These are phyloP conservation scores for Gopherus flavomarginatus DNA, from an alignment of 2,113 vertebrate genomes.

Conservation along the genomic window DNA sequence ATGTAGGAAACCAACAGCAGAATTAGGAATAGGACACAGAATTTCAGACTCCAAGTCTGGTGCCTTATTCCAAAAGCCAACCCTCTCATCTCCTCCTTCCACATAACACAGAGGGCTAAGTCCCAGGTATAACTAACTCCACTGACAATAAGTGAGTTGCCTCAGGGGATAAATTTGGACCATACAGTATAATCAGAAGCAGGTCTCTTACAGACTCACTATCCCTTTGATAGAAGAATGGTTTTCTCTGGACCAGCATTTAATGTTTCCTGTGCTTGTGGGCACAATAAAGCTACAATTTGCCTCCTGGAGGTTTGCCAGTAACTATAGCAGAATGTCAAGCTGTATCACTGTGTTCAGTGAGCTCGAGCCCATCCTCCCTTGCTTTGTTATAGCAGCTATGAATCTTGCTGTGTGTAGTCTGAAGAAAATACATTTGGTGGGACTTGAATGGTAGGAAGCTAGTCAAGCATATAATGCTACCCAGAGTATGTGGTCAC, in stretches of 20 bases:
- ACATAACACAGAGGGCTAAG: neutral
- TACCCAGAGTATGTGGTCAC: neutral
- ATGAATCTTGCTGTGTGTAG: neutral
- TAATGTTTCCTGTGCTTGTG: neutral
- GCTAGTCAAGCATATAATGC: neutral
- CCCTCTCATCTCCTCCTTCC: neutral
- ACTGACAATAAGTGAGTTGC: neutral
- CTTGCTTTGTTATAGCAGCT: neutral
- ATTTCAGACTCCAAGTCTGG: neutral
- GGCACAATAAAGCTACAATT: neutral
- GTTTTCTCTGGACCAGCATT: slow-evolving; percentile 5
- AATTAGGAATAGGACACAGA: neutral
- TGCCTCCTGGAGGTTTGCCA: slow-evolving; percentile 1
- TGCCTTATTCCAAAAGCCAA: neutral
- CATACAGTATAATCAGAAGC: neutral
- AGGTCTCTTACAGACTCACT: neutral
- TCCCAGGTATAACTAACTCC: neutral
- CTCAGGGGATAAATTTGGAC: neutral
- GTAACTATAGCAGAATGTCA: neutral
- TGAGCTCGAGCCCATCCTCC: neutral
- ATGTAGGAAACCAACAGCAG: neutral
- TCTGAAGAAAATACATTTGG: slow-evolving; percentile 22
- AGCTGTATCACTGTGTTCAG: neutral
- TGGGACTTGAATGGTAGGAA: neutral
- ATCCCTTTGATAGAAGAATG: neutral